Conservation (phyloP, 2,888 invertebrate genomes). For the Norana najaformis region DNA sequence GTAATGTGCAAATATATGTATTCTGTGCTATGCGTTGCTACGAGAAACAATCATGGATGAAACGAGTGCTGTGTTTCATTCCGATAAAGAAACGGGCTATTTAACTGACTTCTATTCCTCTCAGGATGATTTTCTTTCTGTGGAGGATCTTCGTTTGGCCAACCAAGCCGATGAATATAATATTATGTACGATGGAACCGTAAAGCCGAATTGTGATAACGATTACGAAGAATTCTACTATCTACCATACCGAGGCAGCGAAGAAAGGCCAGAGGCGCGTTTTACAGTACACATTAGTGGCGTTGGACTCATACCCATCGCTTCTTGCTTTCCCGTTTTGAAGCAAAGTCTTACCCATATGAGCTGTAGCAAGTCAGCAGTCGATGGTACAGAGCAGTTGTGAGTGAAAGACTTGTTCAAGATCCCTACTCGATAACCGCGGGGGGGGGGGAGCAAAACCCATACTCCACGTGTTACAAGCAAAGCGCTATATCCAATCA, state of each 20-base stretch:
- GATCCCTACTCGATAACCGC: too few relatives aligned
- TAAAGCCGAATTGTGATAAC: not conserved
- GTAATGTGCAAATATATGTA: not conserved
- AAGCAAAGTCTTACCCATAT: too few relatives aligned
- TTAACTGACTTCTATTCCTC: not conserved
- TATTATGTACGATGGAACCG: not conserved
- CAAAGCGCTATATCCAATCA: too few relatives aligned
- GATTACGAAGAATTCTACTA: not conserved
- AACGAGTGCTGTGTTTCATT: not conserved
- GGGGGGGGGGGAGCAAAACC: too few relatives aligned
- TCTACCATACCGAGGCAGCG: not conserved
- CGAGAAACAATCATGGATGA: not conserved
- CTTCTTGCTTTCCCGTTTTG: not conserved
- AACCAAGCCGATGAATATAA: not conserved
- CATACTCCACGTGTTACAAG: too few relatives aligned
- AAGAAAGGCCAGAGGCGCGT: not conserved
- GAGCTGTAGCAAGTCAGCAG: too few relatives aligned
- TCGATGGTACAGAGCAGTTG: too few relatives aligned
- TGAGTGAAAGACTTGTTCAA: too few relatives aligned
- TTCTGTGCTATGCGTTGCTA: slow-evolving; percentile 4
- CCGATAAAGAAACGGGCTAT: not conserved
- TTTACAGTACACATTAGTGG: not conserved
- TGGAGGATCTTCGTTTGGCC: not conserved
- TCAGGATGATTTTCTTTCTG: not conserved
- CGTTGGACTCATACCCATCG: not conserved